Evolutionary conservation across 2,797 vertebrate genomes (phyloP), one percentile per base, ranked within the genome.

Genomic region (Halcyon badia): DNA sequence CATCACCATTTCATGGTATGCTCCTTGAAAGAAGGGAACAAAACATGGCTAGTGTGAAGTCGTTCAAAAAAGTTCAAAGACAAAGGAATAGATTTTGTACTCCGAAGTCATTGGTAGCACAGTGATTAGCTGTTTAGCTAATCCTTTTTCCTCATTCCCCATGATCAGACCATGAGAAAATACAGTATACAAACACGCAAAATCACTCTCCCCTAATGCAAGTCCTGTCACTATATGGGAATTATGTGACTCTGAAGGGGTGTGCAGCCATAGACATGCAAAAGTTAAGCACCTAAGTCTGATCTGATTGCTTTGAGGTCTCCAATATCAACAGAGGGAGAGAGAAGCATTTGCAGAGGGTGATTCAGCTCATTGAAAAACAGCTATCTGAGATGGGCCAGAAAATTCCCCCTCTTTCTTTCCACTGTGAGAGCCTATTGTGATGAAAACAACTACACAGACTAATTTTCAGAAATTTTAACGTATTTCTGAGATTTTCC

Each of bases 231-330:
- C 11, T 49, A 2, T 8, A 52, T 9, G 28, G 19, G 19, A 72
- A 20, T 14, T 25, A 0, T 20, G 17, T 48, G 44, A 31, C 21
- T 81, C 21, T 81, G 28, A 44, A 79, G 24, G 13, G 3, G 0
- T 18, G 13, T 81, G 56, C n/a, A 64, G 35, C 31, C 0, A 0
- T 30, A 61, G 33, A 41, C 10, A 37, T 17, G 7, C 4, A 69
- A 87, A 52, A 37, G 8, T 39, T 22, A n/a, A 7, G 9, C 6
- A n/a, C 8, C 24, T 26, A 69, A 57, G 2, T 25, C 21, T 72
- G 33, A 81, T 22, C 7, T 76, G 49, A n/a, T 46, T n/a, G 24
- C 13, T 49, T 17, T n/a, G 19, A 75, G 19, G 8, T 71, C 44
- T 35, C 12, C 58, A 65, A 9, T 26, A 21, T 24, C 33, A 61